Percentiles rank a stretch among this genome's conserved stretches.
Conservation (phyloP, 2,113 vertebrate genomes). For the Isurus oxyrinchus region DNA sequence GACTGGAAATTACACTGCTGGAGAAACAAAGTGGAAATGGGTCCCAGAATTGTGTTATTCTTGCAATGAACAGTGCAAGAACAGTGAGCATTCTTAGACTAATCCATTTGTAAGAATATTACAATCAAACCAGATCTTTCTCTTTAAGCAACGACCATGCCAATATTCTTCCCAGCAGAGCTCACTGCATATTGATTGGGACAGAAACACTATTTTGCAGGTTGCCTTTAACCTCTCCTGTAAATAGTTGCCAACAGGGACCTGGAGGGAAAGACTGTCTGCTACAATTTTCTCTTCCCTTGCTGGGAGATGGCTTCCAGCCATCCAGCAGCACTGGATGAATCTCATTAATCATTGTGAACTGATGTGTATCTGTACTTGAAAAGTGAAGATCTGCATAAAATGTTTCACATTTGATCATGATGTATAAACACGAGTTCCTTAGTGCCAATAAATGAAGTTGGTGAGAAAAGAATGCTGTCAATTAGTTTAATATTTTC, state of each 20-base stretch:
- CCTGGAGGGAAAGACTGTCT: background rate
- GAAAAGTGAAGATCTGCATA: background rate
- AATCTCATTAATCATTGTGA: background rate
- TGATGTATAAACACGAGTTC: background rate
- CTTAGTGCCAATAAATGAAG: background rate
- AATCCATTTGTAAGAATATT: background rate
- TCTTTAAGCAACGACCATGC: background rate
- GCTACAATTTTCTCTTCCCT: background rate
- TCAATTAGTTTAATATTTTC: background rate
- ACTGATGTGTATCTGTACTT: background rate
- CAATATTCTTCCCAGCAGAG: background rate
- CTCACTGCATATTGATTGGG: background rate
- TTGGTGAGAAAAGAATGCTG: background rate
- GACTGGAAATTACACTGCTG: background rate
- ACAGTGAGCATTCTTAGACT: background rate
- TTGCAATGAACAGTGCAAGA: background rate
- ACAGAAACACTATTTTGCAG: background rate
- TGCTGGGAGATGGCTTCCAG: background rate
- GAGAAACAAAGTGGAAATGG: background rate
- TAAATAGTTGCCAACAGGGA: background rate
- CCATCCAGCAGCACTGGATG: background rate
- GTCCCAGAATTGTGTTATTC: background rate
- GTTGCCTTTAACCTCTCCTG: background rate
- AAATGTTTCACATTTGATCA: background rate
- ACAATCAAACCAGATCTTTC: background rate